A percentile compares a stretch with the other conserved stretches of the same genome.
These are phyloP conservation scores for Pseudomyrmex flavicornis DNA, from an alignment of 1,140 invertebrate genomes.

Conservation along the genomic window DNA sequence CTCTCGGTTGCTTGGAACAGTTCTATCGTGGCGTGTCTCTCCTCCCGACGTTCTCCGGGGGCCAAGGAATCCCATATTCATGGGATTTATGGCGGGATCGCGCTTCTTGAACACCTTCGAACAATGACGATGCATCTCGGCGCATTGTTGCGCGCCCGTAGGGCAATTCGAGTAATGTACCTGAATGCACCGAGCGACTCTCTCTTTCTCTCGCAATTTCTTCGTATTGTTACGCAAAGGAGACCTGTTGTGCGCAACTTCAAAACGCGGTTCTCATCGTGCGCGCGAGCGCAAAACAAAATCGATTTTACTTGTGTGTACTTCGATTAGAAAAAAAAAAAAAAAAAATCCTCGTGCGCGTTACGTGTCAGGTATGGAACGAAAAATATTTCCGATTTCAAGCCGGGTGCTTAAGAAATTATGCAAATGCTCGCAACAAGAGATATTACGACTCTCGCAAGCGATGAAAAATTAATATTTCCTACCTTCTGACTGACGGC, in stretches of 20 bases:
- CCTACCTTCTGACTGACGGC: slow-evolving; percentile 77
- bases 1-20: slow-evolving; percentile 32
- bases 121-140: slow-evolving; percentile 74
- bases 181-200: slow-evolving; percentile 61
- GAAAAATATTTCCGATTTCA: neutral
- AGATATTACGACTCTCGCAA: neutral
- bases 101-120: slow-evolving; percentile 73
- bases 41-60: slow-evolving; percentile 48
- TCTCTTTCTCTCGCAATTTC: slow-evolving; percentile 58
- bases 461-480: neutral
- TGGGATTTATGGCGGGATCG: slow-evolving; percentile 73
- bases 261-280: slow-evolving; percentile 39
- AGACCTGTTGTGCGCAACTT: slow-evolving; percentile 39
- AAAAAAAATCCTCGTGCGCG: neutral
- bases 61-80: slow-evolving; percentile 74
- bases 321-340: neutral
- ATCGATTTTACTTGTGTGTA: slow-evolving; percentile 12
- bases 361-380: too few relatives aligned
- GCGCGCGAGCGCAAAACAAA: neutral
- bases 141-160: slow-evolving; percentile 72
- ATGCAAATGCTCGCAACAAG: neutral
- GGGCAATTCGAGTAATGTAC: slow-evolving; percentile 69
- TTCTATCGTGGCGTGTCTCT: slow-evolving; percentile 18
- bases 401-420: neutral
- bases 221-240: slow-evolving; percentile 63